Percentiles rank a stretch among this genome's conserved stretches.
These are phyloP conservation scores for Atethmia centrago DNA, from an alignment of 2,888 invertebrate species.

Conservation along the genomic window DNA sequence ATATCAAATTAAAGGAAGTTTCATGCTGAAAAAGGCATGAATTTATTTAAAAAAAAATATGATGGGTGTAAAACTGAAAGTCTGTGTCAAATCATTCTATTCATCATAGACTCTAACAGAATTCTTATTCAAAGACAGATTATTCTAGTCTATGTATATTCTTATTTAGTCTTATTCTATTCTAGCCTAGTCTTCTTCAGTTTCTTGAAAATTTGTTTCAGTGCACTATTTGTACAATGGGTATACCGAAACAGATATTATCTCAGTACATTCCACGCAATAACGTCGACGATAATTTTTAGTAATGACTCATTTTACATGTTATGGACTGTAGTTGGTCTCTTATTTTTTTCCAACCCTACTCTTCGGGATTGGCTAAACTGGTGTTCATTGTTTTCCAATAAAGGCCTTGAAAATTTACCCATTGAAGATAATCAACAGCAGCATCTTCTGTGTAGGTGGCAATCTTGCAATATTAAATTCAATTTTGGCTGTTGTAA, in stretches of 20 bases:
- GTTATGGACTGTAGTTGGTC: no score
- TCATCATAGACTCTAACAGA: neutral
- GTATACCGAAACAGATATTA: neutral
- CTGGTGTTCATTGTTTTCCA: neutral
- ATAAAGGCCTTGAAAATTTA: neutral
- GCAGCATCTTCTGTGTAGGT: neutral
- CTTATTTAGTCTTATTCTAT: neutral
- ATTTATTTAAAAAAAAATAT: neutral
- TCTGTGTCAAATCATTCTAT: neutral
- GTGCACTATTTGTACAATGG: neutral
- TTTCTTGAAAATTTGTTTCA: slow-evolving; percentile 3
- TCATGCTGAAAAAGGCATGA: no score
- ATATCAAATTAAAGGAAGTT: no score
- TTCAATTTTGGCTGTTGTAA: neutral
- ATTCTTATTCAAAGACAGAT: neutral
- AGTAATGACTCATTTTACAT: no score
- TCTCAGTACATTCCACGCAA: neutral
- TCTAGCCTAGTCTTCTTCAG: neutral
- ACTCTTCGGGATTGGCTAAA: neutral
- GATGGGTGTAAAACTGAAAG: neutral
- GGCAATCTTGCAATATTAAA: no score
- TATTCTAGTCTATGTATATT: neutral
- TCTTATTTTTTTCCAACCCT: no score
- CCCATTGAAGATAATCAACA: neutral
- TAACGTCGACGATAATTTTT: neutral